These are phyloP conservation scores for Xerus rutilus DNA, from an alignment of 2,797 vertebrate species.

Conservation along the genomic window DNA sequence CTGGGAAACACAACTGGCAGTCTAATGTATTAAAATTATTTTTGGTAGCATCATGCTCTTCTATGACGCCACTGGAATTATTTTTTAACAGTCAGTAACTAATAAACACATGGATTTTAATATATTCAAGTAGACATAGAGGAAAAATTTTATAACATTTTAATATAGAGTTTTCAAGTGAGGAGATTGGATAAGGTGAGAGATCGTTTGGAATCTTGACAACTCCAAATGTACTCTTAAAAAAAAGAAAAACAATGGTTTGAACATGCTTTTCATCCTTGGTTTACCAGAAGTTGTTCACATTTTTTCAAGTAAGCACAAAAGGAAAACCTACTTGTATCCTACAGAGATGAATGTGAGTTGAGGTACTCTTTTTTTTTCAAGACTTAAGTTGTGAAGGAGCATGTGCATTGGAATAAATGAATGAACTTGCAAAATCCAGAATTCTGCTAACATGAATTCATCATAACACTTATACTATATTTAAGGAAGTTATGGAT, in stretches of 20 bases:
- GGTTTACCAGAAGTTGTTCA: background rate
- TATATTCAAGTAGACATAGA: background rate
- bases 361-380: background rate
- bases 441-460: background rate
- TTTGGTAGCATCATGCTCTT: background rate
- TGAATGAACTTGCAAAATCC: background rate
- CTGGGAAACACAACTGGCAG: too few relatives aligned
- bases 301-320: background rate
- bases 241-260: background rate
- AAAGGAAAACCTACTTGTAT: background rate
- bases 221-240: background rate
- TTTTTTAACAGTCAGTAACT: background rate
- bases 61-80: background rate
- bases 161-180: background rate
- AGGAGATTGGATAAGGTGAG: background rate
- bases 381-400: background rate
- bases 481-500: conserved; percentile 8
- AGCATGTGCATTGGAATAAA: background rate
- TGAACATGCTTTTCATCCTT: background rate
- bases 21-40: background rate
- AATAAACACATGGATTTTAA: background rate
- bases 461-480: background rate
- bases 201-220: background rate
- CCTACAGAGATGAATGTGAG: background rate
- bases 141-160: background rate